Evolutionary conservation across 1,140 invertebrate genomes (phyloP).

Genomic region (Drosophila murphyi): DNA sequence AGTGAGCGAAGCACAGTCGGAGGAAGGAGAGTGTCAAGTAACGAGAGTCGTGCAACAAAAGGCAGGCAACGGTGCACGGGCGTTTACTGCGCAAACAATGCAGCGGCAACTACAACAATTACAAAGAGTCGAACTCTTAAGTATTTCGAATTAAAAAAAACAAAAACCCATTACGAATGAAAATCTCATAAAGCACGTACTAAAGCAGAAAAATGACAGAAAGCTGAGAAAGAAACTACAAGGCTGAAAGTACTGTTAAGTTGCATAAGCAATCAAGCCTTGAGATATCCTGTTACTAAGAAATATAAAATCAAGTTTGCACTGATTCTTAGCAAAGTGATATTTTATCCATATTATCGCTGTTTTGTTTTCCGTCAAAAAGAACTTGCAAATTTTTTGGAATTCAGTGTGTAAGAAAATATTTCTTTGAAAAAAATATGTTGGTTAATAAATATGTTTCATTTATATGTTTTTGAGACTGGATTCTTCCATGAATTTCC

Average conservation of each 20-base stretch:
- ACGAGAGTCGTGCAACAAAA: not conserved
- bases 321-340: no score
- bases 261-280: not conserved
- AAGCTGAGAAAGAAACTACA: not conserved
- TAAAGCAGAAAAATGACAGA: slow-evolving; percentile 1
- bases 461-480: no score
- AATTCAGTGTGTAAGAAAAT: no score
- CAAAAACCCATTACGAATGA: not conserved
- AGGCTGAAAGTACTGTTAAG: not conserved
- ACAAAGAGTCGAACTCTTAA: slow-evolving; percentile 16
- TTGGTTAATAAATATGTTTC: no score
- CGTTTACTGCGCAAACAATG: slow-evolving; percentile 36
- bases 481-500: no score
- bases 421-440: no score
- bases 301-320: no score
- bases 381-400: no score
- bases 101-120: slow-evolving; percentile 27
- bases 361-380: no score
- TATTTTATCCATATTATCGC: no score
- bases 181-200: not conserved
- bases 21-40: slow-evolving; percentile 9
- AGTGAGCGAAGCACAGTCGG: slow-evolving; percentile 4
- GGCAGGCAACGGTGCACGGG: slow-evolving; percentile 5
- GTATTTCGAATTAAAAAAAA: slow-evolving; percentile 13
- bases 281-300: not conserved